Conservation (phyloP, 2,797 vertebrate genomes). For the Pangasius sanitwongsei region DNA sequence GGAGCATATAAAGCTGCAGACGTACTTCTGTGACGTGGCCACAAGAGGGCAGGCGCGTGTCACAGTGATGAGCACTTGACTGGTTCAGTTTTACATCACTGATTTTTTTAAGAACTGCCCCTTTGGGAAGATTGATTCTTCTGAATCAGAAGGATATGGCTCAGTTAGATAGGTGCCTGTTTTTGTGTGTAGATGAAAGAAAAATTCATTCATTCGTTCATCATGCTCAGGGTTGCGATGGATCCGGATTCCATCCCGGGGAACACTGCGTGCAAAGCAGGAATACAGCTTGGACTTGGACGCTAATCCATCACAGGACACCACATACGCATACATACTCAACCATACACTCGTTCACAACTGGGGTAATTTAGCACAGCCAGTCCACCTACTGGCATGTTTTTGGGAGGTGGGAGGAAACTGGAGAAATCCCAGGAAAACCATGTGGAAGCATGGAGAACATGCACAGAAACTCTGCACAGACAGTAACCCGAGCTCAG, state of each 20-base stretch:
- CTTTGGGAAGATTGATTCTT: neutral
- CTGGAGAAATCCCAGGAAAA: neutral
- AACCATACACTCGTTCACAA: neutral
- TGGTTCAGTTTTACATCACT: neutral
- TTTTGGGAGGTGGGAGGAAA: neutral
- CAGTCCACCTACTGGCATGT: neutral
- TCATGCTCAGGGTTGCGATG: too few relatives aligned
- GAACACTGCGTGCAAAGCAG: neutral
- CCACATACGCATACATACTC: neutral
- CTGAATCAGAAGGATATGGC: neutral
- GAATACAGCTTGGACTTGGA: neutral
- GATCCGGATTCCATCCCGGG: neutral
- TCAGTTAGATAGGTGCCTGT: neutral
- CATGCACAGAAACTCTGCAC: neutral
- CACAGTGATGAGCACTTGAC: neutral
- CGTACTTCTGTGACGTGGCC: conserved; percentile 24
- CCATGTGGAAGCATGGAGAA: neutral
- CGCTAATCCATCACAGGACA: neutral
- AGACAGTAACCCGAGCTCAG: neutral
- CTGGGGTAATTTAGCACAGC: neutral
- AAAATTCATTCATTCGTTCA: neutral
- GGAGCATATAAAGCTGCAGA: neutral
- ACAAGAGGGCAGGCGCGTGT: conserved; percentile 37
- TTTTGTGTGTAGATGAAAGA: neutral
- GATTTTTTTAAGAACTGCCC: neutral